Conservation (phyloP, 1,140 invertebrate species). For the Amyelois transitella region DNA sequence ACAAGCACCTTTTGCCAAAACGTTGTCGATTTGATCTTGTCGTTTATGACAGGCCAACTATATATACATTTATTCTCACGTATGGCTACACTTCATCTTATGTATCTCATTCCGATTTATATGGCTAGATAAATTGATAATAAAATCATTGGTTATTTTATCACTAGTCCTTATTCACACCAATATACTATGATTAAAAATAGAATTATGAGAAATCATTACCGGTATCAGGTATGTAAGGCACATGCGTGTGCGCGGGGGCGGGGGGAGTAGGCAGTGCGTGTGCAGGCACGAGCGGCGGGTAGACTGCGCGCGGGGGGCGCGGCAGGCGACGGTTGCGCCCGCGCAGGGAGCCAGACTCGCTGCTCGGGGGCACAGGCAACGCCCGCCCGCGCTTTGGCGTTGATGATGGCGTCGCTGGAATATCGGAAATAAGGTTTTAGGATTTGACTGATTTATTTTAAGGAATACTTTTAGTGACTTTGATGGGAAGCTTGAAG, state of each 20-base stretch:
- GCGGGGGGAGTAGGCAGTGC: slow-evolving; percentile 14
- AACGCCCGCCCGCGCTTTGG: slow-evolving; percentile 60
- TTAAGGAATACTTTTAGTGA: neutral
- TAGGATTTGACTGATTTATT: neutral
- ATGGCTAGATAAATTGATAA: no score
- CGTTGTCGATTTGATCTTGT: no score
- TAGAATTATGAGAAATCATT: no score
- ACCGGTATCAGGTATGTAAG: slow-evolving; percentile 47
- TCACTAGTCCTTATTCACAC: no score
- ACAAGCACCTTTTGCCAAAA: no score
- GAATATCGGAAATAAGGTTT: slow-evolving; percentile 3
- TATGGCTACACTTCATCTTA: no score
- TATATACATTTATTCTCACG: no score
- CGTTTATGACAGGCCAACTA: no score
- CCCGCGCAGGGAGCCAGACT: slow-evolving; percentile 38
- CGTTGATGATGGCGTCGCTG: slow-evolving; percentile 64
- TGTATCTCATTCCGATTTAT: no score
- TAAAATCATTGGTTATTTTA: no score
- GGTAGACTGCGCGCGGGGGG: slow-evolving; percentile 23
- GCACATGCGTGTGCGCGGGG: slow-evolving; percentile 42
- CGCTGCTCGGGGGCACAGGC: slow-evolving; percentile 53
- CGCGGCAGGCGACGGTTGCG: slow-evolving; percentile 44
- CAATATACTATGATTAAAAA: no score
- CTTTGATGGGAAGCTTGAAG: no score
- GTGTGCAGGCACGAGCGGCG: slow-evolving; percentile 14